phyloP scores from a whole-genome alignment of 2,797 vertebrate species.

The Gymnothorax reevesii region DNA sequence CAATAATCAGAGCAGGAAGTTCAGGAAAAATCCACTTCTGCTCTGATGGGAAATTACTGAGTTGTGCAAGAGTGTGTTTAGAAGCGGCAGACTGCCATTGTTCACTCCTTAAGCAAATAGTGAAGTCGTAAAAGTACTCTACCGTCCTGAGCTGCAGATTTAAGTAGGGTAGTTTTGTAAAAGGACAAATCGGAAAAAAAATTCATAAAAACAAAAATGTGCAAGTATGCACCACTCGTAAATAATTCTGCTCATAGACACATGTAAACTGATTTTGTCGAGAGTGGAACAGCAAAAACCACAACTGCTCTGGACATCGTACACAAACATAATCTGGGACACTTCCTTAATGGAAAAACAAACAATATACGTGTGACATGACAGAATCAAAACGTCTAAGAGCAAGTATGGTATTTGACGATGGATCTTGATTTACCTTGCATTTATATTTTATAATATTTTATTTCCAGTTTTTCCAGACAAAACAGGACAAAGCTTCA shows the following conservation, averaged over 20 bases:
- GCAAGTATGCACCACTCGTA: neutral
- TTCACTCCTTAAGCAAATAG: neutral
- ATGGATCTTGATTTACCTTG: neutral
- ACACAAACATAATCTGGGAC: neutral
- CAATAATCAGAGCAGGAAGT: neutral
- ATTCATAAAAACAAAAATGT: neutral
- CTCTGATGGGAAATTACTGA: neutral
- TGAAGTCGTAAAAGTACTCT: neutral
- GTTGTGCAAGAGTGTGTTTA: neutral
- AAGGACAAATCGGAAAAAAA: neutral
- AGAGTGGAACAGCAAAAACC: neutral
- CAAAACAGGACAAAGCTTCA: too few species aligned
- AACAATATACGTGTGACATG: neutral
- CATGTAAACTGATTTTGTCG: neutral
- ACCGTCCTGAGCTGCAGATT: neutral
- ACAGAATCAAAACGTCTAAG: neutral
- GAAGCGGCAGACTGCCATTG: too few species aligned
- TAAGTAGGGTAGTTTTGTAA: neutral
- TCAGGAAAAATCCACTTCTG: neutral
- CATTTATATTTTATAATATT: neutral
- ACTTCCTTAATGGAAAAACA: neutral
- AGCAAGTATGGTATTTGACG: neutral
- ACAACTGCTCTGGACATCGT: neutral
- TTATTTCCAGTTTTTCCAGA: too few species aligned
- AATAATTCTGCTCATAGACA: neutral